Evolutionary conservation across 2,888 invertebrate species (phyloP).

Genomic region (Embidobia sp.): DNA sequence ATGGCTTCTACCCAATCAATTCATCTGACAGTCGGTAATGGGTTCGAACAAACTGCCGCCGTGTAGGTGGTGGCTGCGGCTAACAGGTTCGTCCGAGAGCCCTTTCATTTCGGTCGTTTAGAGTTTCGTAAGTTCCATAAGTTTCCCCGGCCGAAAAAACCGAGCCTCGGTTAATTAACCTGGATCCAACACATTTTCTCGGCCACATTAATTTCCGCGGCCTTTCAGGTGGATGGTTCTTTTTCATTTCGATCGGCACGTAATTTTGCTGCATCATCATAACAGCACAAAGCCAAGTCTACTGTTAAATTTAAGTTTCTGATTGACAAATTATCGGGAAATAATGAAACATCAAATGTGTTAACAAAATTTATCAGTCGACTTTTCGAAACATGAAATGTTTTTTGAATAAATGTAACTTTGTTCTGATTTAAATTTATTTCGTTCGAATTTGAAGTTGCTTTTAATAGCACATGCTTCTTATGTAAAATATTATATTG

Average conservation of each 20-base stretch:
- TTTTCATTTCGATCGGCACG: constrained; percentile 11
- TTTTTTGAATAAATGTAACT: no score
- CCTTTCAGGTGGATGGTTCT: background rate
- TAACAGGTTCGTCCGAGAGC: constrained; percentile 54
- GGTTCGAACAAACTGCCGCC: constrained; percentile 64
- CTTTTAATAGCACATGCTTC: no score
- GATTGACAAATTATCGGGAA: no score
- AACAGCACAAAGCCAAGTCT: no score
- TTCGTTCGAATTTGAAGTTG: no score
- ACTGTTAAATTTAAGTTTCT: no score
- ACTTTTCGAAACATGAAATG: no score
- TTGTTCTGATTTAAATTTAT: no score
- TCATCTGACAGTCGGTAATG: constrained; percentile 62
- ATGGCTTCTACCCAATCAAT: constrained; percentile 65
- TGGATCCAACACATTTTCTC: constrained; percentile 30
- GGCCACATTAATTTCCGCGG: constrained; percentile 23
- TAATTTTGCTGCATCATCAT: constrained; percentile 17
- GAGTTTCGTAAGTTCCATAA: constrained; percentile 39
- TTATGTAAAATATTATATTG: no score
- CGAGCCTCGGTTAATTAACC: constrained; percentile 12
- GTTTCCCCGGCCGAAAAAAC: constrained; percentile 10
- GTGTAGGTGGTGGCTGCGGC: constrained; percentile 59
- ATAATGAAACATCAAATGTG: no score
- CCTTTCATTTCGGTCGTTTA: constrained; percentile 47
- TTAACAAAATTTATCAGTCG: no score